These are phyloP conservation scores for Cololabis saira DNA, from an alignment of 2,113 vertebrate genomes.

Conservation along the genomic window DNA sequence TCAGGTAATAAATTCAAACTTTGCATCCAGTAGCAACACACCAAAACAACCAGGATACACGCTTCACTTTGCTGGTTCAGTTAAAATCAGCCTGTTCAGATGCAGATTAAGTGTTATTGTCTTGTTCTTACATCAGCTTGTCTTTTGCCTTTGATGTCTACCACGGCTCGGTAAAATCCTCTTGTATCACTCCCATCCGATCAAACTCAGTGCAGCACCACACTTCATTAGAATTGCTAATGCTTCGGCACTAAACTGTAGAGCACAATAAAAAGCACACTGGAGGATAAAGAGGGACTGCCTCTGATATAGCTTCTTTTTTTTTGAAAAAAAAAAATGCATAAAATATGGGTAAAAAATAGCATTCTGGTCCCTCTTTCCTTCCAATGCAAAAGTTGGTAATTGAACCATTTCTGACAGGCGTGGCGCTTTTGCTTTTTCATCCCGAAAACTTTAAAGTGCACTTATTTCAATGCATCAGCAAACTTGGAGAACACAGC, in stretches of 20 bases:
- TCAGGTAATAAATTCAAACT: slow-evolving; percentile 7
- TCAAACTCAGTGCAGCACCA: slow-evolving; percentile 57
- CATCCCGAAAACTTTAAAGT: slow-evolving; percentile 57
- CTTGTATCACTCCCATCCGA: slow-evolving; percentile 45
- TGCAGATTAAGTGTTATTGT: slow-evolving; percentile 46
- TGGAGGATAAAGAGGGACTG: not conserved
- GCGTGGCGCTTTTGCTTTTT: slow-evolving; percentile 25
- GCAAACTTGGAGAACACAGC: slow-evolving; percentile 44
- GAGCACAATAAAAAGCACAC: slow-evolving; percentile 25
- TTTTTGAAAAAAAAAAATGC: slow-evolving; percentile 2
- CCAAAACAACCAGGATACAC: too few species aligned
- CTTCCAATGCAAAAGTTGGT: slow-evolving; percentile 44
- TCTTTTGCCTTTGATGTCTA: slow-evolving; percentile 52
- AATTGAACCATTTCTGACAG: slow-evolving; percentile 66
- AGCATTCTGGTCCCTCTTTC: slow-evolving; percentile 32
- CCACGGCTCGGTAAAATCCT: slow-evolving; percentile 46
- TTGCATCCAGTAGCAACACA: too few species aligned
- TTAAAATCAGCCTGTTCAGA: slow-evolving; percentile 24
- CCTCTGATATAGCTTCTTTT: slow-evolving; percentile 12
- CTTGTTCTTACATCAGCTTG: slow-evolving; percentile 31
- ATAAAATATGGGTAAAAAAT: not conserved
- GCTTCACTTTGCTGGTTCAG: too few species aligned
- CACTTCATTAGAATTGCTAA: slow-evolving; percentile 74
- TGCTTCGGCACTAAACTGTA: slow-evolving; percentile 48
- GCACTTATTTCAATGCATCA: slow-evolving; percentile 63